Conservation (phyloP, 64 coral and sea anemone species). For the Porites lutea region DNA sequence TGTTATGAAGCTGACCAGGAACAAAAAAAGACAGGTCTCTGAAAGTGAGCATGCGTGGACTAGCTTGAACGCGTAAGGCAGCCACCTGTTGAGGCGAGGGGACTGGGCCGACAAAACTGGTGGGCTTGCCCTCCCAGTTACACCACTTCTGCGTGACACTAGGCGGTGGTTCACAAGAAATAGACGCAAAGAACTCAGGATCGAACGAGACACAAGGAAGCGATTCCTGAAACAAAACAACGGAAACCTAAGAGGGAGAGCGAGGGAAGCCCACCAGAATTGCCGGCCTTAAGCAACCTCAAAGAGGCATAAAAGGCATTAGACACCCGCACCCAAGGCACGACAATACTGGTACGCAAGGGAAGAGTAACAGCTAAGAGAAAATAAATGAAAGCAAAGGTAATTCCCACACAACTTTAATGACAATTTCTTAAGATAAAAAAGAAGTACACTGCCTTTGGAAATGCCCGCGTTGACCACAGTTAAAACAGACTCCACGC, state of each 20-base stretch:
- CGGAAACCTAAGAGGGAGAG: neutral
- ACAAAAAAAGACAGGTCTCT: no score
- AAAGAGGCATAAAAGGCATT: no score
- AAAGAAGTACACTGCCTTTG: slow-evolving; percentile 9
- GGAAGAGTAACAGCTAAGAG: neutral
- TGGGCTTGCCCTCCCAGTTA: no score
- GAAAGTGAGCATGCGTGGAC: no score
- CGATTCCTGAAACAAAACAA: neutral
- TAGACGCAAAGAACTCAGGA: neutral
- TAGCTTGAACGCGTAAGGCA: no score
- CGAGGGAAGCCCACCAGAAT: no score
- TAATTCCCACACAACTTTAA: neutral
- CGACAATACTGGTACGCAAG: neutral
- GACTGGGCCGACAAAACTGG: no score
- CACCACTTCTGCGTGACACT: neutral
- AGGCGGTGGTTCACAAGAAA: neutral
- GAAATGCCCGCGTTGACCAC: slow-evolving; percentile 32
- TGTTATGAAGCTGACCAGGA: no score
- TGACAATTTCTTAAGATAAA: neutral
- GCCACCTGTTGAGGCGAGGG: no score
- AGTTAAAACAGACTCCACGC: neutral
- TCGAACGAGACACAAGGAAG: neutral
- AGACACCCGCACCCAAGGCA: no score
- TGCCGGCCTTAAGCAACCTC: no score
- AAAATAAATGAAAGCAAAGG: neutral